Percentiles rank a stretch among this genome's conserved stretches.
These are phyloP conservation scores for Scopus umbretta DNA, from an alignment of 2,113 vertebrate genomes.

Conservation along the genomic window DNA sequence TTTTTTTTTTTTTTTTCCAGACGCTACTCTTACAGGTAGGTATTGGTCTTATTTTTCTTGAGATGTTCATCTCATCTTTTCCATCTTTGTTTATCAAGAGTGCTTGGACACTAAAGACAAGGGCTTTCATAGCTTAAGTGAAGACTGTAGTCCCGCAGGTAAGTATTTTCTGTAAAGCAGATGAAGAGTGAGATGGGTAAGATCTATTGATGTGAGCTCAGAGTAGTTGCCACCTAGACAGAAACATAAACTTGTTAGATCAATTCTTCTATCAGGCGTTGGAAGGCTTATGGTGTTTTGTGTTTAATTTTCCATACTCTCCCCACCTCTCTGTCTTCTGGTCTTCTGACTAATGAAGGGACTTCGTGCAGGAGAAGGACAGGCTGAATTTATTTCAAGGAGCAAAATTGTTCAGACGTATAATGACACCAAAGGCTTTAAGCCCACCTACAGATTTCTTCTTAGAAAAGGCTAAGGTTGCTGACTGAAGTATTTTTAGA, in stretches of 20 bases:
- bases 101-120: neutral
- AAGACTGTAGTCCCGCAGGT: neutral
- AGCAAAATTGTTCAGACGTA: neutral
- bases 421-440: neutral
- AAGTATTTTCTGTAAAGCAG: neutral
- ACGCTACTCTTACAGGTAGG: neutral
- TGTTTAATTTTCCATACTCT: neutral
- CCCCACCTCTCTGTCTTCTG: neutral
- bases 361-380: neutral
- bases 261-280: neutral
- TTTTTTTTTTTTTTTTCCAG: neutral
- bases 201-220: neutral
- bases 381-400: neutral
- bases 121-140: neutral
- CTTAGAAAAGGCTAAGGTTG: neutral
- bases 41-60: neutral
- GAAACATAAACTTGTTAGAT: neutral
- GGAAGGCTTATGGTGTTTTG: neutral
- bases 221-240: neutral
- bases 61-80: neutral
- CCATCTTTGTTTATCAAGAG: neutral
- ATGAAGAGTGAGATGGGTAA: neutral
- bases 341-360: neutral
- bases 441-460: neutral
- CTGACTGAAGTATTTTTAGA: neutral